Percentiles rank a stretch among this genome's conserved stretches.
phyloP scores from a whole-genome alignment of 2,797 vertebrate genomes.

The Malurus splendens region DNA sequence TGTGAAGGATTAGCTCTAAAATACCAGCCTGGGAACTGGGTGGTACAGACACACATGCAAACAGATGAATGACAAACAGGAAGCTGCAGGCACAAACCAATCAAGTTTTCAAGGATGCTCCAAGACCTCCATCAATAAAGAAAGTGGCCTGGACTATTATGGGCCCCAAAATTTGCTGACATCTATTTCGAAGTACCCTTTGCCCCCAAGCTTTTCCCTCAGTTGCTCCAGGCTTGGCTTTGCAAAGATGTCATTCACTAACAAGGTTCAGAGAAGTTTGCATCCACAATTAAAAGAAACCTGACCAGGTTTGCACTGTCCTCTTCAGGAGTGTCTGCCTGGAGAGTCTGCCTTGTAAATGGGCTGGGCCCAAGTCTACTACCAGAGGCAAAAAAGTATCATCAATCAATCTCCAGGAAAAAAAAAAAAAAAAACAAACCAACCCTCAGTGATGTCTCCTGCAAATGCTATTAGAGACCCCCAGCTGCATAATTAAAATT shows the following conservation, averaged over 20 bases:
- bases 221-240: not conserved
- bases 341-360: not conserved
- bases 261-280: not conserved
- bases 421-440: not conserved
- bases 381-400: not conserved
- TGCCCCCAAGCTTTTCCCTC: not conserved
- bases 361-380: not conserved
- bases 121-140: not conserved
- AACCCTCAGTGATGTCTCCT: not conserved
- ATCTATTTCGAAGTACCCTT: not conserved
- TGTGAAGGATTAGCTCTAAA: not conserved
- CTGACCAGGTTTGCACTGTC: not conserved
- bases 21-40: not conserved
- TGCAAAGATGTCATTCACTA: not conserved
- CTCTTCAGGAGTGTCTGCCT: not conserved
- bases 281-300: not conserved
- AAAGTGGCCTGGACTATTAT: not conserved
- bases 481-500: constrained; percentile 26
- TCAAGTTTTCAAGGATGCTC: not conserved
- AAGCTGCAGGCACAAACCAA: not conserved
- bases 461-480: not conserved
- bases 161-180: not conserved
- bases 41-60: not conserved
- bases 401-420: not conserved
- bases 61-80: not conserved